phyloP scores from a whole-genome alignment of 2,797 vertebrate genomes.

The Pteropus rufus region DNA sequence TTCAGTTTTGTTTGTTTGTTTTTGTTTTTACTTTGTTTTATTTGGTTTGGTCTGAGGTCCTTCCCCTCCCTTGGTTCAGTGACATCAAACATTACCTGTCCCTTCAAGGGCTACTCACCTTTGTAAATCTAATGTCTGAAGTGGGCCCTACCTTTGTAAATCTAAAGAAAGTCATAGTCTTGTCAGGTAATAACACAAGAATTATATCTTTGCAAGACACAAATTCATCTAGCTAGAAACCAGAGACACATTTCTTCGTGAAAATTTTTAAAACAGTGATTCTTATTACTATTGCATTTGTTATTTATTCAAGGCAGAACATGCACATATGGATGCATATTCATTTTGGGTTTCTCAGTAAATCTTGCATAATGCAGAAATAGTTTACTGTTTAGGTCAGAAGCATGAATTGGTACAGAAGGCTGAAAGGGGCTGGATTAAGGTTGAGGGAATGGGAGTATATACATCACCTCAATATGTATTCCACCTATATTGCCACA shows the following conservation, averaged over 20 bases:
- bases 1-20: not conserved
- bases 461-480: not conserved
- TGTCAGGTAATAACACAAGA: not conserved
- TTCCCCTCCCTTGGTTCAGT: not conserved
- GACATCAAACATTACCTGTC: not conserved
- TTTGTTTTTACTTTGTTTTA: not conserved
- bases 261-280: conserved; percentile 12
- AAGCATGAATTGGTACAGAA: not conserved
- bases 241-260: not conserved
- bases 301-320: conserved; percentile 24
- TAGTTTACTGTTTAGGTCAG: not conserved
- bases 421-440: not conserved
- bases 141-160: not conserved
- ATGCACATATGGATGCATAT: not conserved
- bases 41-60: not conserved
- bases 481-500: not conserved
- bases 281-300: not conserved
- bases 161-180: not conserved
- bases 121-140: not conserved
- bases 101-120: not conserved
- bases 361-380: not conserved
- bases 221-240: not conserved
- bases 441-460: not conserved
- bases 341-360: conserved; percentile 19
- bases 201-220: not conserved